These are phyloP conservation scores for Neogobius melanostomus DNA, from an alignment of 2,113 vertebrate species.

Conservation along the genomic window DNA sequence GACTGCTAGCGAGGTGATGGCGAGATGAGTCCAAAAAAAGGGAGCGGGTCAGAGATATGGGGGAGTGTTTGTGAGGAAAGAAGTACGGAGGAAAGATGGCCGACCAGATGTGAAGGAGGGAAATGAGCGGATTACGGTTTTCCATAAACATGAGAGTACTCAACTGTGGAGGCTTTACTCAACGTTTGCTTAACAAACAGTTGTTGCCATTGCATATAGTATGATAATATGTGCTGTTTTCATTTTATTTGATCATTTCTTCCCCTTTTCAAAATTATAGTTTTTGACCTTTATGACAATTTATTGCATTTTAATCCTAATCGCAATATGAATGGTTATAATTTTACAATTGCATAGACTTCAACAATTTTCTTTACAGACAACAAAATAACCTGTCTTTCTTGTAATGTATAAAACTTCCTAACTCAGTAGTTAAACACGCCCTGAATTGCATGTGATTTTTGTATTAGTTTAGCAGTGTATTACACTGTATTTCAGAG, in stretches of 20 bases:
- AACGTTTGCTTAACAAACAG: constrained; percentile 19
- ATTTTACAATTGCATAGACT: too few species aligned
- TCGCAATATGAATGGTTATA: too few species aligned
- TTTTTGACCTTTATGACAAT: too few species aligned
- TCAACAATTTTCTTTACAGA: too few species aligned
- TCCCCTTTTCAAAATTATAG: background rate
- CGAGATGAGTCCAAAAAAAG: constrained; percentile 56
- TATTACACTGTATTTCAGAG: too few species aligned
- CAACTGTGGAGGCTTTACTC: constrained; percentile 43
- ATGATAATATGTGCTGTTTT: background rate
- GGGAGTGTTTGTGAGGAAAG: constrained; percentile 39
- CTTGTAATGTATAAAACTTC: too few species aligned
- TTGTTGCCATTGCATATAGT: constrained; percentile 21
- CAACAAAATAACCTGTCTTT: too few species aligned
- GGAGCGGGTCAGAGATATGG: constrained; percentile 21
- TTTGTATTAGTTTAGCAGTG: too few species aligned
- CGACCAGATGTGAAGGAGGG: constrained; percentile 48
- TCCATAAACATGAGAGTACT: constrained; percentile 67
- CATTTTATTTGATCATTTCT: background rate
- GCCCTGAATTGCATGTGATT: too few species aligned
- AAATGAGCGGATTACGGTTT: constrained; percentile 61
- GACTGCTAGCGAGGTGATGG: constrained; percentile 60
- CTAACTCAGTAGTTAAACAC: too few species aligned
- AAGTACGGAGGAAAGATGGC: constrained; percentile 31
- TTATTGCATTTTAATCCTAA: too few species aligned